Conservation (phyloP, 2,888 invertebrate species). For the Pocota personata region DNA sequence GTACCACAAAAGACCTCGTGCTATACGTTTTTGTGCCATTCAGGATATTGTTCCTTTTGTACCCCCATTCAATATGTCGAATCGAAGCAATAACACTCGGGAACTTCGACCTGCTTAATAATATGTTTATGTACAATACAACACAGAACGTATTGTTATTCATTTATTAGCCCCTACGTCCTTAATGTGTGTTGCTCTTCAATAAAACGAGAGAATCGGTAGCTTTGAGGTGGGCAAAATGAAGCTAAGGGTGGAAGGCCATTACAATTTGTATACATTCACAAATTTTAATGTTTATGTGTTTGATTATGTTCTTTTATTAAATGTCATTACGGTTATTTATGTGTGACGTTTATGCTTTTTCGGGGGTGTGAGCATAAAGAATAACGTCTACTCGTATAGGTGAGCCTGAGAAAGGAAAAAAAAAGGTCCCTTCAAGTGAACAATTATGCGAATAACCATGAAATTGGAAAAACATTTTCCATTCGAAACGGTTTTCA, state of each 20-base stretch:
- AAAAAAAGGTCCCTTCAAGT: conserved; percentile 45
- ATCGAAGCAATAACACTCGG: conserved; percentile 59
- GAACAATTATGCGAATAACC: conserved; percentile 56
- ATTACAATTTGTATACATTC: conserved; percentile 62
- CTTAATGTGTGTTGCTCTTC: conserved; percentile 58
- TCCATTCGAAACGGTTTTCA: conserved; percentile 6
- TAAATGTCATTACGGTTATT: conserved; percentile 67
- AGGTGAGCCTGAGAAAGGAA: neutral
- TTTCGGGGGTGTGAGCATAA: neutral
- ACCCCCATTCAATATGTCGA: conserved; percentile 66
- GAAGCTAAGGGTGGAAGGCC: conserved; percentile 27
- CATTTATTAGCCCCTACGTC: conserved; percentile 61
- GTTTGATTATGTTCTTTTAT: conserved; percentile 68
- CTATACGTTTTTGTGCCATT: conserved; percentile 11
- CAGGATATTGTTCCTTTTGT: conserved; percentile 49
- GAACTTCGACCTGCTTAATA: conserved; percentile 69
- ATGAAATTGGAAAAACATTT: conserved; percentile 53
- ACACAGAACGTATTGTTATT: conserved; percentile 68
- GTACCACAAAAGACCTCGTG: conserved; percentile 23
- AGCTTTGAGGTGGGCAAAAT: conserved; percentile 9
- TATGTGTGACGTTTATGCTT: conserved; percentile 50
- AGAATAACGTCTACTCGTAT: too few species aligned
- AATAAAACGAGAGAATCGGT: conserved; percentile 48
- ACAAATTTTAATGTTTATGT: conserved; percentile 69
- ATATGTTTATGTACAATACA: conserved; percentile 69